Conservation (phyloP, 2,797 vertebrate genomes). For the Podarcis lilfordi region DNA sequence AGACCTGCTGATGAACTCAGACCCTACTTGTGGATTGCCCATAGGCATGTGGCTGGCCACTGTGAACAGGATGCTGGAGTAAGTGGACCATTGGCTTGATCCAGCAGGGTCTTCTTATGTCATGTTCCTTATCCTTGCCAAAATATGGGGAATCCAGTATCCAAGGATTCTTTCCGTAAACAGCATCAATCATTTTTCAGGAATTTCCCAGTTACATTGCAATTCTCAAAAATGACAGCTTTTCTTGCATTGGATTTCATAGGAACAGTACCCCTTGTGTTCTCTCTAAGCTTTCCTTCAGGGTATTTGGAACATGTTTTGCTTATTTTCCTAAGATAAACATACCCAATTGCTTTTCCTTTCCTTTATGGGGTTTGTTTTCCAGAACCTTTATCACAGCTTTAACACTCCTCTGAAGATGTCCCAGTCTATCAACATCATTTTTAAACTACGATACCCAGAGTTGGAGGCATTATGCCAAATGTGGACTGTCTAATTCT, state of each 20-base stretch:
- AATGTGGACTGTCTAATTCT: not conserved
- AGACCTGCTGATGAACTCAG: no score
- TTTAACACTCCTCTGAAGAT: not conserved
- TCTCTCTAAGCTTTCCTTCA: not conserved
- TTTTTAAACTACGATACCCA: not conserved
- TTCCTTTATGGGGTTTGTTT: not conserved
- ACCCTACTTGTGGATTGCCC: no score
- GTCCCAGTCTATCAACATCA: not conserved
- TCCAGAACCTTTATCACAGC: not conserved
- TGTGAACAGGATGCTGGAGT: no score
- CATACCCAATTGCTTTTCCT: not conserved
- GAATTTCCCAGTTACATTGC: not conserved
- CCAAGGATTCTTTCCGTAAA: not conserved
- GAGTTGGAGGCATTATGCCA: not conserved
- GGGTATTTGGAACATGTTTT: not conserved
- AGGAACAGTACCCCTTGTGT: not conserved
- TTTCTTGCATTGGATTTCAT: not conserved
- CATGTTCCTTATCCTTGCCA: no score
- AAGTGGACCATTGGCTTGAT: no score
- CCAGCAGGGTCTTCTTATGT: no score
- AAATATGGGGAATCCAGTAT: not conserved
- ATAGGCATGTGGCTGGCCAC: no score
- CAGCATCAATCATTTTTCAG: not conserved
- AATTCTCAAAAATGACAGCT: not conserved
- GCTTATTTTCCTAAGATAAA: not conserved